Percentiles rank a stretch among this genome's conserved stretches.
These are phyloP conservation scores for Cheilosia scutellata DNA, from an alignment of 2,888 invertebrate genomes.

Conservation along the genomic window DNA sequence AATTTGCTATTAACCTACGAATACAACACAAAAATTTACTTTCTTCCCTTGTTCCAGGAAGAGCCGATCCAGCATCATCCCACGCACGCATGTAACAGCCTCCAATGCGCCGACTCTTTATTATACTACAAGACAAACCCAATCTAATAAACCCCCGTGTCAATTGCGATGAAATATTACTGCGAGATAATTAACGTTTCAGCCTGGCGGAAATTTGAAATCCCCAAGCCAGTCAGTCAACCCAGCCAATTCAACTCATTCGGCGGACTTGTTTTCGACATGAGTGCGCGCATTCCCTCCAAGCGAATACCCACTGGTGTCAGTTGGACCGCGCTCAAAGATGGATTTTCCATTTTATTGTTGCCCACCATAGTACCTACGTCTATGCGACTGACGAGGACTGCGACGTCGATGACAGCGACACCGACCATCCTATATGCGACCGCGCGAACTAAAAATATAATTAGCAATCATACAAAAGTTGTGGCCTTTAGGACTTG, in stretches of 20 bases:
- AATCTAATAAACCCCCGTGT: conserved; percentile 65
- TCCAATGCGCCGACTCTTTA: background rate
- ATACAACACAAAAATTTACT: too few species aligned
- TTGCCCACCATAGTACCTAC: conserved; percentile 58
- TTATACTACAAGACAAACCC: conserved; percentile 9
- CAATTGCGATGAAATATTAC: conserved; percentile 71
- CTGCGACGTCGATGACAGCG: conserved; percentile 34
- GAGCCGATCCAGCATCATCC: background rate
- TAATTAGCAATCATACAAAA: conserved; percentile 66
- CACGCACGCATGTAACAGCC: conserved; percentile 13
- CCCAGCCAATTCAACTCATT: conserved; percentile 3
- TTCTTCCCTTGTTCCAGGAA: background rate
- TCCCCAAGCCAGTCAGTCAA: conserved; percentile 49
- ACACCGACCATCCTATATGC: conserved; percentile 44
- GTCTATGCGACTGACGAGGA: conserved; percentile 41
- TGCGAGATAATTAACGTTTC: conserved; percentile 69
- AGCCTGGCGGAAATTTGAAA: conserved; percentile 21
- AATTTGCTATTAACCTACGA: too few species aligned
- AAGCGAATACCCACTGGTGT: conserved; percentile 31
- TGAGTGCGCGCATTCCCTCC: conserved; percentile 39
- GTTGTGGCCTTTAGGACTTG: conserved; percentile 44
- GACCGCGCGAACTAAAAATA: conserved; percentile 52
- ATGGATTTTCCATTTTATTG: conserved; percentile 65
- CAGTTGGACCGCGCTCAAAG: conserved; percentile 43
- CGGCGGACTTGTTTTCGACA: conserved; percentile 55